Percentiles rank a stretch among this genome's conserved stretches.
Evolutionary conservation across 2,888 invertebrate genomes (phyloP).

Genomic region (Ischnus inquisitorius): DNA sequence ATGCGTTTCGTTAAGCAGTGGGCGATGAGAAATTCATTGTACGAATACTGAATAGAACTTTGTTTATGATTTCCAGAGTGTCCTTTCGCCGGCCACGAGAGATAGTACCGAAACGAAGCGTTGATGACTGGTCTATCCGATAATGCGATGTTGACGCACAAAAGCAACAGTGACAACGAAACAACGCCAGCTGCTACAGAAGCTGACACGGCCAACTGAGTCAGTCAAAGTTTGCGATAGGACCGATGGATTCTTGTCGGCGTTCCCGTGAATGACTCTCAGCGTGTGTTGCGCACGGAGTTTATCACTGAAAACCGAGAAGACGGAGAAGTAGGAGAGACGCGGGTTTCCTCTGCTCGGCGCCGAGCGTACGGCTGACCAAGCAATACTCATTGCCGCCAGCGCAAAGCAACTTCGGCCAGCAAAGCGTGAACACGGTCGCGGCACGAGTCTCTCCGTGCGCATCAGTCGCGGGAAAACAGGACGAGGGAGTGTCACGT

Average conservation of each 20-base stretch:
- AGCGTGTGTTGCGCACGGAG: neutral
- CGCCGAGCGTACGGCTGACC: constrained; percentile 25
- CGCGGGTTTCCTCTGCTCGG: constrained; percentile 17
- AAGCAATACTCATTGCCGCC: constrained; percentile 37
- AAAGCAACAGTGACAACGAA: constrained; percentile 30
- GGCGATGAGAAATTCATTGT: neutral
- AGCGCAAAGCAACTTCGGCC: constrained; percentile 17
- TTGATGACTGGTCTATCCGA: constrained; percentile 17
- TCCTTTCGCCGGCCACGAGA: constrained; percentile 5
- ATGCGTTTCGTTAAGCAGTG: neutral
- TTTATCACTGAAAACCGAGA: constrained; percentile 9
- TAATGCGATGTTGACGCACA: constrained; percentile 43
- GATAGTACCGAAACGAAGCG: constrained; percentile 26
- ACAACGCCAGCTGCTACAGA: constrained; percentile 14
- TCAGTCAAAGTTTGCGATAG: constrained; percentile 36
- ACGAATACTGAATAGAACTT: neutral
- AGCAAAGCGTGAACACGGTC: constrained; percentile 31
- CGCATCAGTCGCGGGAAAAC: constrained; percentile 57
- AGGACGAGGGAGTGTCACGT: constrained; percentile 48
- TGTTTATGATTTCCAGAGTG: neutral
- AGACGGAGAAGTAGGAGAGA: constrained; percentile 25
- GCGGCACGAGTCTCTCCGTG: neutral
- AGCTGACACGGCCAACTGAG: constrained; percentile 41
- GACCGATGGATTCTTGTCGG: constrained; percentile 18
- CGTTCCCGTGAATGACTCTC: constrained; percentile 11